Conservation (phyloP, 1,140 invertebrate genomes). For the Heterodera schachtii region DNA sequence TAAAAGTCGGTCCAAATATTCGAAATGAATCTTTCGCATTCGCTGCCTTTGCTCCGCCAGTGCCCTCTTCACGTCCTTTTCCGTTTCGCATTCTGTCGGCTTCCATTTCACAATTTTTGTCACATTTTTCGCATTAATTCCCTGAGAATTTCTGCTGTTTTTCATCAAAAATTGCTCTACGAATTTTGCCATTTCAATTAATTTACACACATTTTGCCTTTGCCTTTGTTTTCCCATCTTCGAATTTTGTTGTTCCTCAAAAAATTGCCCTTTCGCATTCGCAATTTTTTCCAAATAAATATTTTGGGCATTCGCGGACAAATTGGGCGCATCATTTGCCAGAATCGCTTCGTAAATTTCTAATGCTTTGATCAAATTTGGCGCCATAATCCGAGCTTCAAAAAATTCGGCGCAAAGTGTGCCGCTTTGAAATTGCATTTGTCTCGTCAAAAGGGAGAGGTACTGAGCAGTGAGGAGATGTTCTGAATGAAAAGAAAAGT, state of each 20-base stretch:
- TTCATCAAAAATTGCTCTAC: background rate
- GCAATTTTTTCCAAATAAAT: background rate
- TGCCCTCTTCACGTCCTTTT: background rate
- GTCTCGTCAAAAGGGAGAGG: background rate
- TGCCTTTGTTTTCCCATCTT: background rate
- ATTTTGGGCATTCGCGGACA: background rate
- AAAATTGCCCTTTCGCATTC: background rate
- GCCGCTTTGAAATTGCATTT: background rate
- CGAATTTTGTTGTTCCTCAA: background rate
- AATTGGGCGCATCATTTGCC: background rate
- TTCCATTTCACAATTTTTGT: background rate
- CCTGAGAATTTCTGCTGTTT: too few species aligned
- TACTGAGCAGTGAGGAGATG: background rate
- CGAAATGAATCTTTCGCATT: background rate
- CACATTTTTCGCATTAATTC: background rate
- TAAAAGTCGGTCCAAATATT: background rate
- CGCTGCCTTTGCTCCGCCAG: background rate
- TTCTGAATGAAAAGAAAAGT: background rate
- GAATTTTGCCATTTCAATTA: background rate
- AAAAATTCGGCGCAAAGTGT: background rate
- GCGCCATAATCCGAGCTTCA: background rate
- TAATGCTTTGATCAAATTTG: background rate
- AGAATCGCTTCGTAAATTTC: background rate
- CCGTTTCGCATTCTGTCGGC: background rate
- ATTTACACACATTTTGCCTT: background rate